Evolutionary conservation across 2,797 vertebrate species (phyloP).

Genomic region (Sebastes variabilis): DNA sequence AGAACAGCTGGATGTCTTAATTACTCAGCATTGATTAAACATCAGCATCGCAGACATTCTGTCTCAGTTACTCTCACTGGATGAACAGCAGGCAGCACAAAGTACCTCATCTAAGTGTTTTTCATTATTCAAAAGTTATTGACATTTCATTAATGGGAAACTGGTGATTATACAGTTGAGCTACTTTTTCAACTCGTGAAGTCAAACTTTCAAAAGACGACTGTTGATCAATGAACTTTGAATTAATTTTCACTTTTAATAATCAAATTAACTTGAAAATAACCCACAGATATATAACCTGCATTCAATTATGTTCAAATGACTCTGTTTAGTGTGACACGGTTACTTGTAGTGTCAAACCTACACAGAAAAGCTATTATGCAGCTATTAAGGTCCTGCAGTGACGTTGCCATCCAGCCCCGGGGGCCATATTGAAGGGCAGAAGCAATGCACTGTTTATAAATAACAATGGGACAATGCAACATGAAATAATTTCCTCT

Average conservation of each 20-base stretch:
- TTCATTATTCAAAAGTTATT: slow-evolving; percentile 32
- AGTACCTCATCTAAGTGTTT: slow-evolving; percentile 1
- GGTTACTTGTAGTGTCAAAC: not conserved
- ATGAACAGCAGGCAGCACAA: slow-evolving; percentile 30
- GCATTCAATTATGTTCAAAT: not conserved
- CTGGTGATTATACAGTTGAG: slow-evolving; percentile 1
- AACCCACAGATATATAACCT: not conserved
- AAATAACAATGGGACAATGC: too few species aligned
- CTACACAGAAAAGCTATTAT: not conserved
- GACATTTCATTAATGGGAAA: slow-evolving; percentile 15
- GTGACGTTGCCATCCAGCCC: too few species aligned
- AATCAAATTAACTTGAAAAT: not conserved
- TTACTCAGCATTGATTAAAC: slow-evolving; percentile 53
- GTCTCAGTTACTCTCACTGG: slow-evolving; percentile 13
- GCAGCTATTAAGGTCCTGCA: too few species aligned
- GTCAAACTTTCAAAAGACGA: not conserved
- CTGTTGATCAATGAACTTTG: not conserved
- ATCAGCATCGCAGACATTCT: slow-evolving; percentile 30
- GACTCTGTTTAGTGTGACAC: not conserved
- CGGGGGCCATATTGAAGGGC: too few species aligned
- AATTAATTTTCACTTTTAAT: not conserved
- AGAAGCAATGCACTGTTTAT: too few species aligned
- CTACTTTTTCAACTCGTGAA: not conserved
- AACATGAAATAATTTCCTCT: not conserved
- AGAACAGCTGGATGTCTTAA: slow-evolving; percentile 55